Conservation (phyloP, 2,888 invertebrate genomes). For the Platypus cylindrus region DNA sequence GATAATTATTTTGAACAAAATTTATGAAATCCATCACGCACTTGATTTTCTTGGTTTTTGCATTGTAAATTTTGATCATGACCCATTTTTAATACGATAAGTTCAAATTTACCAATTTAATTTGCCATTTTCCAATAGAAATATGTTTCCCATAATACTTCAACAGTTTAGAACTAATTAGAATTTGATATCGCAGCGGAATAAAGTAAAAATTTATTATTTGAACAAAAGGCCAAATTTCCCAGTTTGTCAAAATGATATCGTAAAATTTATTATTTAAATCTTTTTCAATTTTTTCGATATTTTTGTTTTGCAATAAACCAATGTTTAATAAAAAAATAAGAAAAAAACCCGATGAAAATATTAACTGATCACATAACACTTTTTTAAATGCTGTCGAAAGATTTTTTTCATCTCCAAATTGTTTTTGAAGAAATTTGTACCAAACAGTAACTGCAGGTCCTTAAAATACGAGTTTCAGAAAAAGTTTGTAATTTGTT, state of each 20-base stretch:
- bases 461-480: no score
- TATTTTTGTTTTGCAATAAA: slow-evolving; percentile 44
- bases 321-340: slow-evolving; percentile 47
- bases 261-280: slow-evolving; percentile 48
- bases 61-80: no score
- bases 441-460: slow-evolving; percentile 62
- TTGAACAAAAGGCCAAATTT: slow-evolving; percentile 78
- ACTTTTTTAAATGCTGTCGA: slow-evolving; percentile 51
- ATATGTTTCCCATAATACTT: slow-evolving; percentile 76
- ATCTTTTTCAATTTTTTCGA: slow-evolving; percentile 40
- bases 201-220: slow-evolving; percentile 71
- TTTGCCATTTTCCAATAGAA: slow-evolving; percentile 64
- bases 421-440: slow-evolving; percentile 36
- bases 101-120: no score
- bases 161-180: slow-evolving; percentile 65
- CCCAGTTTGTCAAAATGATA: slow-evolving; percentile 54
- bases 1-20: no score
- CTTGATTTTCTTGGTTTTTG: no score
- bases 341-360: slow-evolving; percentile 57
- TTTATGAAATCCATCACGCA: no score
- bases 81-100: no score
- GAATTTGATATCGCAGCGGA: slow-evolving; percentile 71
- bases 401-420: slow-evolving; percentile 25
- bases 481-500: slow-evolving; percentile 4
- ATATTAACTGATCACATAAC: slow-evolving; percentile 54